These are phyloP conservation scores for Takifugu bimaculatus DNA, from an alignment of 2,113 vertebrate genomes.

Conservation along the genomic window DNA sequence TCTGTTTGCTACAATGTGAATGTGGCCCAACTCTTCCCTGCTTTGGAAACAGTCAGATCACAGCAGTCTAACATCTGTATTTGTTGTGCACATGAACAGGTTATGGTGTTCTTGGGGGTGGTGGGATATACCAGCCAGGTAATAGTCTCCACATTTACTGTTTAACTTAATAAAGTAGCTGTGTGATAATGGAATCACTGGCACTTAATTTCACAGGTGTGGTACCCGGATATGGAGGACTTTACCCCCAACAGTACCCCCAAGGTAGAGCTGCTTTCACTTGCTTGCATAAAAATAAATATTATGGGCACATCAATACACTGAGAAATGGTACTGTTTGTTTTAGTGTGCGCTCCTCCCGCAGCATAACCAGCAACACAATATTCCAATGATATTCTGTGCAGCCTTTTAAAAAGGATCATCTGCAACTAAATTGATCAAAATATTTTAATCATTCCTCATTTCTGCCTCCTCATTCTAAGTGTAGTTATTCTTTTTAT, in stretches of 20 bases:
- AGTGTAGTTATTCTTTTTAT: no score
- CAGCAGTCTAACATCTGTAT: background rate
- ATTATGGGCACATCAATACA: no score
- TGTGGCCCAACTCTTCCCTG: background rate
- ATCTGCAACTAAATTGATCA: no score
- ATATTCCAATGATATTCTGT: no score
- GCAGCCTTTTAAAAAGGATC: no score
- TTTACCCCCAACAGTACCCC: conserved; percentile 68
- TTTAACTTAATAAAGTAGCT: background rate
- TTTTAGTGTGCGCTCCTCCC: no score
- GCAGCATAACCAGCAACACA: no score
- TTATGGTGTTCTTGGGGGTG: conserved; percentile 67
- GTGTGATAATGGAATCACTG: background rate
- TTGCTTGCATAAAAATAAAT: background rate
- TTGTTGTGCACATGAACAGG: conserved; percentile 49
- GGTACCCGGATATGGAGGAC: conserved; percentile 61
- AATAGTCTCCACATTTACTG: background rate
- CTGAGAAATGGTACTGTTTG: no score
- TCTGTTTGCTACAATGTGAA: no score
- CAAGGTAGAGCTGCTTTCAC: conserved; percentile 54
- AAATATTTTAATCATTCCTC: background rate
- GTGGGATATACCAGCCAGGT: conserved; percentile 68
- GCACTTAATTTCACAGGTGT: conserved; percentile 40
- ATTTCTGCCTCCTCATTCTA: background rate
- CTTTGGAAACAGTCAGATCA: conserved; percentile 1